Evolutionary conservation across 1,140 invertebrate species (phyloP).

Genomic region (Helicoverpa armigera): DNA sequence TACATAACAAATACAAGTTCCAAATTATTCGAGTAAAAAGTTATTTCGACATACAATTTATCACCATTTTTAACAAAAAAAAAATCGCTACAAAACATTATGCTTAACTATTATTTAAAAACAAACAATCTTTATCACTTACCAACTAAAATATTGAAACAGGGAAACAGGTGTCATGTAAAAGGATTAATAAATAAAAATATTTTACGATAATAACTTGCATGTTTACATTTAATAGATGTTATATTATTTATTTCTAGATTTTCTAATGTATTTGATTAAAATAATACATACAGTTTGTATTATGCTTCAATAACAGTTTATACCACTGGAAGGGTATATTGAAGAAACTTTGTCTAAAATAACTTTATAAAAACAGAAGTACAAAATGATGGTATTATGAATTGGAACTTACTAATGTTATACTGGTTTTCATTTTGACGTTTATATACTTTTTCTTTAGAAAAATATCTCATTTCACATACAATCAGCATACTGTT

Average conservation of each 20-base stretch:
- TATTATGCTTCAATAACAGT: constrained; percentile 17
- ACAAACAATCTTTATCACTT: constrained; percentile 6
- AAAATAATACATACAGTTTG: background rate
- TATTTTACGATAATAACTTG: constrained; percentile 13
- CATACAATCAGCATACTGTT: constrained; percentile 46
- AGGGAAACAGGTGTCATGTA: background rate
- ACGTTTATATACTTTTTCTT: constrained; percentile 38
- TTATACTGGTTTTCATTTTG: background rate
- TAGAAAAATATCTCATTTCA: constrained; percentile 44
- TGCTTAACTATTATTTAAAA: constrained; percentile 24
- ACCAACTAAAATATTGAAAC: background rate
- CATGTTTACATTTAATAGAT: background rate
- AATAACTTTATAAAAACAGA: constrained; percentile 3
- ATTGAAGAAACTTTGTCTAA: background rate
- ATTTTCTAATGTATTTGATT: too few species aligned
- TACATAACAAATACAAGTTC: background rate
- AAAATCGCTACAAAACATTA: constrained; percentile 6
- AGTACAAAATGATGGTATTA: constrained; percentile 13
- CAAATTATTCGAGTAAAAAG: constrained; percentile 15
- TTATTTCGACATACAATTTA: constrained; percentile 19
- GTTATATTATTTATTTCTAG: too few species aligned
- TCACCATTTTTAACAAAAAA: background rate
- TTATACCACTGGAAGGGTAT: constrained; percentile 20
- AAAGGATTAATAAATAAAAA: background rate
- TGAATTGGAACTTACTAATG: background rate